Evolutionary conservation across 2,113 vertebrate species (phyloP), one percentile per base, ranked within the genome.

Genomic region (Etheostoma spectabile): DNA sequence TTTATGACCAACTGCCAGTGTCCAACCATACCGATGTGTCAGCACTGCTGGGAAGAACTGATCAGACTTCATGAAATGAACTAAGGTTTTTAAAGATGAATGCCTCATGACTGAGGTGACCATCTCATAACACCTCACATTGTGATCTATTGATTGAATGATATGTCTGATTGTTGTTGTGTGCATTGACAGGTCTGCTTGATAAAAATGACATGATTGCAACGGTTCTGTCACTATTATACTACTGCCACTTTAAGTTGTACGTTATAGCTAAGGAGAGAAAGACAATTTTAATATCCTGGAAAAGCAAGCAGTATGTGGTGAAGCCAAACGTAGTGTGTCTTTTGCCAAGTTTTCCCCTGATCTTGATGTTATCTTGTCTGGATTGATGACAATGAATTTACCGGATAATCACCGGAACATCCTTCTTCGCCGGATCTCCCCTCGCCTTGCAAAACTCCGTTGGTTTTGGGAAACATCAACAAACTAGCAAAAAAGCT

Each of bases 161-260:
- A 8, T 7, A 1, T 8, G 21, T 65, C n/a, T 57, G 33, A 67
- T 56, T 8, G 6, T 30, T 8, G 6, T 30, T 77, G 16, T 21
- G 8, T 35, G 45, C 53, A 60, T 63, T 48, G 74, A 76, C 8
- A 1, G 11, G 67, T 46, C 35, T 15, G 27, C 24, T 46, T 74
- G 60, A 11, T 38, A 69, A 62, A 73, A 59, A 45, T 83, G 62
- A 78, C 7, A 27, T 56, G 56, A 75, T 60, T 66, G 4, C 30
- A 48, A 16, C 2, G 16, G 38, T 3, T 42, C 21, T 62, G 53
- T 70, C 71, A 24, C 24, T n/a, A 21, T 55, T 49, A 46, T 68
- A 55, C 18, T 45, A 51, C 56, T 12, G 55, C 22, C 22, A 15
- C 19, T 38, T 35, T 7, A 52, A 48, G 15, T 55, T 49, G 27